Percentiles rank a stretch among this genome's conserved stretches.
Evolutionary conservation across 2,113 vertebrate species (phyloP).

Genomic region (Myodes glareolus): DNA sequence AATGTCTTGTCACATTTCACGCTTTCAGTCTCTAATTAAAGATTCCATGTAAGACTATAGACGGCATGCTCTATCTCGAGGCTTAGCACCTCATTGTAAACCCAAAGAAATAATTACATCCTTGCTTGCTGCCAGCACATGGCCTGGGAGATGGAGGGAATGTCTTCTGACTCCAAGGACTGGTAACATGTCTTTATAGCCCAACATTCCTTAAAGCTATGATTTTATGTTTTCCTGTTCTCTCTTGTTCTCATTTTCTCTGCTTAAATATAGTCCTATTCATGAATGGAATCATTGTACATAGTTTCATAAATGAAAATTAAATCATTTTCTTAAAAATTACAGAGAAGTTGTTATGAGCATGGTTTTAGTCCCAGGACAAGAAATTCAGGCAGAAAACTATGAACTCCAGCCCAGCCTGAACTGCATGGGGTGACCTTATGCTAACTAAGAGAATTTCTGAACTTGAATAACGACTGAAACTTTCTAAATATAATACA

Average conservation of each 20-base stretch:
- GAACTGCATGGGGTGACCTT: too few relatives aligned
- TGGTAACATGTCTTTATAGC: background rate
- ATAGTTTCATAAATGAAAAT: background rate
- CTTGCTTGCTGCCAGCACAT: background rate
- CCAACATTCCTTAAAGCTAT: background rate
- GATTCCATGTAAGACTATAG: background rate
- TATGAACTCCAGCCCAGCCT: background rate
- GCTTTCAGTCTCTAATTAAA: slow-evolving; percentile 47
- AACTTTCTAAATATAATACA: slow-evolving; percentile 21
- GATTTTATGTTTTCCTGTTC: background rate
- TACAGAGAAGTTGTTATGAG: background rate
- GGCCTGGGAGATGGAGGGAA: background rate
- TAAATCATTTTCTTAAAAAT: background rate
- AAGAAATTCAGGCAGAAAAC: background rate
- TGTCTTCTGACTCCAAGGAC: background rate
- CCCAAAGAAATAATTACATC: background rate
- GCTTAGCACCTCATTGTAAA: background rate
- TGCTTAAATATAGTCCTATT: background rate
- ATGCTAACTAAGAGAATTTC: slow-evolving; percentile 1
- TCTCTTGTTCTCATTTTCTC: background rate
- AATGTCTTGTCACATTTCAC: slow-evolving; percentile 45
- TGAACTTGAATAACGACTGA: background rate
- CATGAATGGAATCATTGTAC: background rate
- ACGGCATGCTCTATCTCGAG: background rate
- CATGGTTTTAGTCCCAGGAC: background rate